Base-by-base conservation (phyloP, 2,113 vertebrate genomes). In the Todiramphus saurophagus region DNA sequence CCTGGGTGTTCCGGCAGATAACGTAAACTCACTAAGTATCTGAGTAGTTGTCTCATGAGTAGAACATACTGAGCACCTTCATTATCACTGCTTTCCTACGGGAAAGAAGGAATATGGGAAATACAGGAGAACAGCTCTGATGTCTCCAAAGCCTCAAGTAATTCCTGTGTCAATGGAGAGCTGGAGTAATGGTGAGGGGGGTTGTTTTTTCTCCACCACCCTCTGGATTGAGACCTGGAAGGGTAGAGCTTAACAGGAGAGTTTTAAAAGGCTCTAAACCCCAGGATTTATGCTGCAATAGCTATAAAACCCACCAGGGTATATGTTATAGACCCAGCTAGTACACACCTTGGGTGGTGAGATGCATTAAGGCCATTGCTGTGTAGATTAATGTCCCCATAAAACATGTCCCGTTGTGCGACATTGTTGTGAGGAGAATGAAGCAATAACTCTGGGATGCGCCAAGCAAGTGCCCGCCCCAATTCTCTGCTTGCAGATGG, bases 391-490 rank as follows among this genome's bases (percentile, higher is more conserved):
- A 93, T 72, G 64, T 93, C 83, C 86, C 69, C 92, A 96, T 96
- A 96, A 96, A 96, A 60, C 93, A 83, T 27, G 0, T 96, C 93
- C 94, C 13, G 41, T 81, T 51, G 94, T 58, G 94, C 7, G 39
- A 95, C 83, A 94, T 90, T 95, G 90, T 95, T 94, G 88, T 58
- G 79, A 95, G 53, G 80, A 96, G 93, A 93, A 96, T 90, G 92
- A 78, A 87, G 88, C 92, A 95, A 93, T 95, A 96, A 92, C 64
- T 90, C 90, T 10, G 46, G 62, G 90, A 59, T 4, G 0, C 1
- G 10, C 53, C 15, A 0, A 53, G 44, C 9, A 5, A 77, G 78
- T 27, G 75, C 93, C 87, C 8, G 5, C 80, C 69, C 73, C 73
- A 55, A 77, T 43, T 89, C 64, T 1, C 8, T 75, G 91, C 83